Conservation (phyloP, 1,140 invertebrate species). For the Agrilus planipennis region DNA sequence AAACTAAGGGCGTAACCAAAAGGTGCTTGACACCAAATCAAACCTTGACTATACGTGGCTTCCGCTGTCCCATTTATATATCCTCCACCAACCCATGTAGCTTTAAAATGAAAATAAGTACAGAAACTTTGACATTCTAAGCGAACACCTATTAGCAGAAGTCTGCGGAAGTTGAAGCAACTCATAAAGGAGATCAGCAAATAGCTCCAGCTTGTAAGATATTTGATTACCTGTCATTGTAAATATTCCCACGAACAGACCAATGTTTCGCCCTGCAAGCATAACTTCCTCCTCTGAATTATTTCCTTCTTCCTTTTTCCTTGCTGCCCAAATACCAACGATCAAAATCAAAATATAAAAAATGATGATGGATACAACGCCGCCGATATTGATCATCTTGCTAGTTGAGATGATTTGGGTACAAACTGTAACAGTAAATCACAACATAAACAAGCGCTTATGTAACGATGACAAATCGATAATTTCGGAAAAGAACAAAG, state of each 20-base stretch:
- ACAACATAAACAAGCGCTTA: too few species aligned
- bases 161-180: too few species aligned
- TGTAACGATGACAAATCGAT: too few species aligned
- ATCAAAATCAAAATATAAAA: conserved; percentile 88
- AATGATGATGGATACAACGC: conserved; percentile 81
- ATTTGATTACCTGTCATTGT: conserved; percentile 82
- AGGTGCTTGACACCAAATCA: conserved; percentile 95
- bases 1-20: conserved; percentile 93
- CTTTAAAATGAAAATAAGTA: conserved; percentile 37
- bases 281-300: conserved; percentile 92
- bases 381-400: conserved; percentile 82
- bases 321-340: conserved; percentile 91
- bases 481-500: too few species aligned
- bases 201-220: too few species aligned
- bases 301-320: conserved; percentile 76
- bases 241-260: conserved; percentile 92
- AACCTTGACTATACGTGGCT: conserved; percentile 79
- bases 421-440: too few species aligned
- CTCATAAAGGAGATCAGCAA: too few species aligned
- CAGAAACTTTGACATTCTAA: not conserved
- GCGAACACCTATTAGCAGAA: too few species aligned
- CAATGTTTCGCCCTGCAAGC: conserved; percentile 91
- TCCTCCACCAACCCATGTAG: conserved; percentile 97
- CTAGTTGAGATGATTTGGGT: too few species aligned
- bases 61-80: conserved; percentile 99